These are phyloP conservation scores for Cisticola juncidis DNA, from an alignment of 2,113 vertebrate species.

Conservation along the genomic window DNA sequence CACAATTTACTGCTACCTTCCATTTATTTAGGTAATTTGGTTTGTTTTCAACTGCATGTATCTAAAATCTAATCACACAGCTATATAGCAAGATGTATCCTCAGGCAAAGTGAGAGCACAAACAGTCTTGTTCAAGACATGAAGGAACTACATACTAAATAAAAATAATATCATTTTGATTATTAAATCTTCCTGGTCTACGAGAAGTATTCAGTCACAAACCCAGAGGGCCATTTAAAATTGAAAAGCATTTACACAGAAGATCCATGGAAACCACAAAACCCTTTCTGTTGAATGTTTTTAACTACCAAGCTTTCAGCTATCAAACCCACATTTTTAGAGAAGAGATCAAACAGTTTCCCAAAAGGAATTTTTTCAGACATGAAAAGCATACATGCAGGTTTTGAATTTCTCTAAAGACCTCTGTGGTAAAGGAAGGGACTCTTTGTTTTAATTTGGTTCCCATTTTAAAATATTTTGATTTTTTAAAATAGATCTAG, in stretches of 20 bases:
- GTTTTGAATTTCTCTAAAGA: not conserved
- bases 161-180: slow-evolving; percentile 48
- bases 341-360: slow-evolving; percentile 6
- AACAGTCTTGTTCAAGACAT: slow-evolving; percentile 40
- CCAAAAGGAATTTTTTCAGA: not conserved
- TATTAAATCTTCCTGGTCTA: slow-evolving; percentile 45
- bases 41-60: slow-evolving; percentile 46
- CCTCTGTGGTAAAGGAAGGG: not conserved
- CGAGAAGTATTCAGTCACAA: not conserved
- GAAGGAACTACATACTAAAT: slow-evolving; percentile 39
- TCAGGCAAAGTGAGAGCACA: slow-evolving; percentile 45
- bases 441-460: not conserved
- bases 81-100: slow-evolving; percentile 13
- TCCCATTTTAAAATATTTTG: not conserved
- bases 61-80: slow-evolving; percentile 54
- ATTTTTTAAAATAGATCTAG: not conserved
- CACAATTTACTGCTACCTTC: slow-evolving; percentile 33
- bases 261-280: slow-evolving; percentile 19
- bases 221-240: slow-evolving; percentile 51
- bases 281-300: not conserved
- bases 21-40: slow-evolving; percentile 16
- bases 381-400: not conserved
- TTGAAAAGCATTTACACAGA: not conserved
- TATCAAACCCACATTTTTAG: not conserved
- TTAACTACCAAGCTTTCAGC: not conserved